Base-by-base conservation (phyloP, 2,888 invertebrate species). In the Ephialtes manifestator region DNA sequence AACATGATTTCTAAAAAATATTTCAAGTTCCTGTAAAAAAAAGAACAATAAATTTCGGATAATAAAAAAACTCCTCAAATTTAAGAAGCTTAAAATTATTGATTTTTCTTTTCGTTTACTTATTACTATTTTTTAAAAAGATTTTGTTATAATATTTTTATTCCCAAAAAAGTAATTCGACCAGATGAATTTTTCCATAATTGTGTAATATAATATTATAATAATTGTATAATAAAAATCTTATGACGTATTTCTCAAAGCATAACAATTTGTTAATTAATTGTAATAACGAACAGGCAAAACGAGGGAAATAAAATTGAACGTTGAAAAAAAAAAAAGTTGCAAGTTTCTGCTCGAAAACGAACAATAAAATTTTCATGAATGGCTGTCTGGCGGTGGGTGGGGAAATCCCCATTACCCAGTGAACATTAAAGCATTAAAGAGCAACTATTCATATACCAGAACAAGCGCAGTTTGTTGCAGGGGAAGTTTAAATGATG, bases 341-440 rank as follows among this genome's bases (percentile, higher is more conserved):
- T 28, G 2, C 35, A 18, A 35, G 35, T 58, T 58, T 13, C 28
- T 28, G 58, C 58, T 58, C 11, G 58, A 11, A 28, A 58, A 28
- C 28, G 28, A 5, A 58, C 58, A 58, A 58, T 58, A 28, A 58
- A 28, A 58, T 58, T 58, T 58, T 58, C 28, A 58, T 58, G 58
- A 58, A 58, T 58, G 58, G 28, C 28, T 58, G 58, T 58, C 58
- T 28, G 58, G 58, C 58, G 8, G 58, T 5, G 58, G 28, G 24
- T 15, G 28, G 51, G 18, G 18, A 51, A 51, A 5, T 5, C 18
- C 18, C 18, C 39, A 35, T 63, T 63, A 63, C 18, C 60, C 35
- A 18, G 63, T 35, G 7, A 58, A 28, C 15, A 28, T 28, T 58
- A 58, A 58, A 58, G 58, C 58, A 28, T 63, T 63, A 63, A 63